These are phyloP conservation scores for Salvelinus sp. DNA, from an alignment of 2,113 vertebrate species.

Conservation along the genomic window DNA sequence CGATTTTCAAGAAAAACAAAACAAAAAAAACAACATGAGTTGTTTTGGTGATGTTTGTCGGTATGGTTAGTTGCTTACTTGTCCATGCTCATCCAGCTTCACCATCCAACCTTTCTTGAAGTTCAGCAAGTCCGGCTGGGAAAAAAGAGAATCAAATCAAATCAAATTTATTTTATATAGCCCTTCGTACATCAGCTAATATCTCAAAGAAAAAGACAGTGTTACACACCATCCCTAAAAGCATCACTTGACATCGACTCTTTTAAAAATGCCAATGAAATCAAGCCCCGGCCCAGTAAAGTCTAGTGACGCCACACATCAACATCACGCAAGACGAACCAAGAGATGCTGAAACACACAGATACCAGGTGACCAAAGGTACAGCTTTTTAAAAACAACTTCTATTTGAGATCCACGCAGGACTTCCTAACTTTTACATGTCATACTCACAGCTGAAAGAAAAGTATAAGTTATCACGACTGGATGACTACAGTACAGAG, in stretches of 20 bases:
- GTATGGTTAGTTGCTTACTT: constrained; percentile 55
- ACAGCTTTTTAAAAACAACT: not conserved
- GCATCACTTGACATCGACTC: not conserved
- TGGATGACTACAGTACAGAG: not conserved
- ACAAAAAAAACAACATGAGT: too few species aligned
- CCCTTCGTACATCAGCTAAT: too few species aligned
- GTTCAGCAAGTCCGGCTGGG: constrained; percentile 79
- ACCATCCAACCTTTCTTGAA: constrained; percentile 87
- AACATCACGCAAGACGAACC: constrained; percentile 18
- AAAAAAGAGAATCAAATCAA: not conserved
- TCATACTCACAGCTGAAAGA: not conserved
- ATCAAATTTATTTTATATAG: too few species aligned
- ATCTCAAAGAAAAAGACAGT: not conserved
- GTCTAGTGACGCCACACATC: not conserved
- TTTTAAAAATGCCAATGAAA: not conserved
- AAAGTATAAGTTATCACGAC: not conserved
- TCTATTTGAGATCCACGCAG: not conserved
- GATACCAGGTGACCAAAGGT: constrained; percentile 3
- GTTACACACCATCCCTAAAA: not conserved
- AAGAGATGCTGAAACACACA: constrained; percentile 2
- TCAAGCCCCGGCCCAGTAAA: too few species aligned
- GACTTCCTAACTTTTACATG: constrained; percentile 11
- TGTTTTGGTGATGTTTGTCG: too few species aligned
- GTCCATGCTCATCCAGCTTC: constrained; percentile 76
- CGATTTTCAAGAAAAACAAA: too few species aligned